phyloP scores from a whole-genome alignment of 2,888 invertebrate genomes.

The Clostera curtula region DNA sequence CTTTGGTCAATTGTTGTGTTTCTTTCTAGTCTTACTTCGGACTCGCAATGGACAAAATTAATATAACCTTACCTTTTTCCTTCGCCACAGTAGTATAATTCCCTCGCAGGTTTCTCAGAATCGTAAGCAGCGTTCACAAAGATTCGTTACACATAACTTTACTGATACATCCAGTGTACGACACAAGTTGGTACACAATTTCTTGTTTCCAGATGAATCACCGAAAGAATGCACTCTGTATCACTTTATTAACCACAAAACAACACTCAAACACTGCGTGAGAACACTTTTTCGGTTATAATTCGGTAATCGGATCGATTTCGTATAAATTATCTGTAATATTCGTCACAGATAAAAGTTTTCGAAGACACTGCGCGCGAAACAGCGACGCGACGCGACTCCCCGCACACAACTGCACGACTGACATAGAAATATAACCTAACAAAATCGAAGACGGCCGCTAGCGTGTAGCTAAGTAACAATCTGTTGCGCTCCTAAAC shows the following conservation, averaged over 20 bases:
- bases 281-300: slow-evolving; percentile 34
- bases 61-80: slow-evolving; percentile 24
- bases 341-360: slow-evolving; percentile 55
- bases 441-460: slow-evolving; percentile 48
- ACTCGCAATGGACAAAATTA: slow-evolving; percentile 4
- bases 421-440: slow-evolving; percentile 56
- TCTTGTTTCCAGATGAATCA: slow-evolving; percentile 69
- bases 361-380: slow-evolving; percentile 33
- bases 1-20: too few relatives aligned
- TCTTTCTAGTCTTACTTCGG: too few relatives aligned
- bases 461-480: slow-evolving; percentile 32
- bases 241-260: slow-evolving; percentile 39
- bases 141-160: slow-evolving; percentile 51
- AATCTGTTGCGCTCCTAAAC: slow-evolving; percentile 49
- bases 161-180: slow-evolving; percentile 42
- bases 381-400: slow-evolving; percentile 38
- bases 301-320: slow-evolving; percentile 40
- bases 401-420: slow-evolving; percentile 46
- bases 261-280: slow-evolving; percentile 37
- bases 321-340: slow-evolving; percentile 38
- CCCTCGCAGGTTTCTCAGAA: slow-evolving; percentile 22
- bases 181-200: slow-evolving; percentile 49
- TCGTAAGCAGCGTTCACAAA: slow-evolving; percentile 37
- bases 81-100: slow-evolving; percentile 18
- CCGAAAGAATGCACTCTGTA: slow-evolving; percentile 57